These are phyloP conservation scores for Chouioia cunea DNA, from an alignment of 2,888 invertebrate genomes.

Conservation along the genomic window DNA sequence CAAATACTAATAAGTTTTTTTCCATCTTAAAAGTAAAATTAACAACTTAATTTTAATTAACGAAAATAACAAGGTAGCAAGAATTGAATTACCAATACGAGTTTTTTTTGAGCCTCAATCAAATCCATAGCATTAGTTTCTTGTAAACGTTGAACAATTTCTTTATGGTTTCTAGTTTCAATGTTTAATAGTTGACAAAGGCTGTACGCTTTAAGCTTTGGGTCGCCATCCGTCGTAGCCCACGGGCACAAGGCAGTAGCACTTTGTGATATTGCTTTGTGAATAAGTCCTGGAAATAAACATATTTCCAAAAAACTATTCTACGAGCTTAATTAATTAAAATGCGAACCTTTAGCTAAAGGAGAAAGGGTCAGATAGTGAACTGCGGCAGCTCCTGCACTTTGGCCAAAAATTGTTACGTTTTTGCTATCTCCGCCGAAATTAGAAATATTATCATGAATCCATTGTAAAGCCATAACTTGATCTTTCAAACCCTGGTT, in stretches of 20 bases:
- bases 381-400: slow-evolving; percentile 52
- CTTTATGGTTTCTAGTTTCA: slow-evolving; percentile 51
- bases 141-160: slow-evolving; percentile 54
- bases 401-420: slow-evolving; percentile 56
- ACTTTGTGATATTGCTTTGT: slow-evolving; percentile 60
- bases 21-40: slow-evolving; percentile 44
- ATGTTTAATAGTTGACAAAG: slow-evolving; percentile 53
- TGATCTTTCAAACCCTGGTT: slow-evolving; percentile 58
- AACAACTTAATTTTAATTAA: background rate
- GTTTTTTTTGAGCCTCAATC: slow-evolving; percentile 40
- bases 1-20: slow-evolving; percentile 45
- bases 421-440: slow-evolving; percentile 54
- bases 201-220: slow-evolving; percentile 45
- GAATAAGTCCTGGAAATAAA: slow-evolving; percentile 61
- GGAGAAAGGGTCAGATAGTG: slow-evolving; percentile 50
- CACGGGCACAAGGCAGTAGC: slow-evolving; percentile 54
- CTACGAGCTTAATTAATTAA: background rate
- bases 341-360: slow-evolving; percentile 42
- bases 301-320: too few species aligned
- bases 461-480: slow-evolving; percentile 53
- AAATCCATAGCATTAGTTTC: slow-evolving; percentile 51
- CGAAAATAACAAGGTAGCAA: background rate
- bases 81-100: slow-evolving; percentile 43
- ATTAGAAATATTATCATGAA: slow-evolving; percentile 51
- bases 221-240: slow-evolving; percentile 44